These are phyloP conservation scores for Trypoxylus dichotomus DNA, from an alignment of 1,140 invertebrate species.

Conservation along the genomic window DNA sequence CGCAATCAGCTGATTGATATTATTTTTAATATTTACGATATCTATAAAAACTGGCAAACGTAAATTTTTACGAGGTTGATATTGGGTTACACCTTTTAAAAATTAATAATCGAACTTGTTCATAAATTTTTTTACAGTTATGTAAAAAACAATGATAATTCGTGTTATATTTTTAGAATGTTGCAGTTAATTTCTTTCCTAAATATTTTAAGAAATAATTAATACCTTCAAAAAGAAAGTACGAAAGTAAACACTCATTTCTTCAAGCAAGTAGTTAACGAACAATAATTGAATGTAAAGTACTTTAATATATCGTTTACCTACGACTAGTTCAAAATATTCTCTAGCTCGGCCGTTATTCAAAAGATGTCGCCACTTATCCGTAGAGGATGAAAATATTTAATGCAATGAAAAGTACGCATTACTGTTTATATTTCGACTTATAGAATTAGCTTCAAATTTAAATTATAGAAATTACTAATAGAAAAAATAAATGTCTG, in stretches of 20 bases:
- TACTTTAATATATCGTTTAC: neutral
- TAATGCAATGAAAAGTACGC: neutral
- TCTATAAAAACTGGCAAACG: neutral
- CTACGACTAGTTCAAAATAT: neutral
- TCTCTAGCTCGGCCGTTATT: neutral
- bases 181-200: neutral
- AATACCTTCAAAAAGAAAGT: neutral
- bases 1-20: neutral
- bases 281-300: neutral
- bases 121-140: neutral
- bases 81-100: neutral
- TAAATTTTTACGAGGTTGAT: neutral
- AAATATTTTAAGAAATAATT: neutral
- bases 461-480: no score
- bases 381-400: neutral
- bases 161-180: neutral
- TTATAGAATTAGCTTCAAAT: neutral
- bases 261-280: neutral
- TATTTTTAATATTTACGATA: neutral
- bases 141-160: neutral
- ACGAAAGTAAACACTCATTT: neutral
- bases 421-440: neutral
- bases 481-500: neutral
- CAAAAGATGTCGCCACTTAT: neutral
- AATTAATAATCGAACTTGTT: neutral